phyloP scores from a whole-genome alignment of 2,888 invertebrate genomes.

The Chloroclysta siterata region DNA sequence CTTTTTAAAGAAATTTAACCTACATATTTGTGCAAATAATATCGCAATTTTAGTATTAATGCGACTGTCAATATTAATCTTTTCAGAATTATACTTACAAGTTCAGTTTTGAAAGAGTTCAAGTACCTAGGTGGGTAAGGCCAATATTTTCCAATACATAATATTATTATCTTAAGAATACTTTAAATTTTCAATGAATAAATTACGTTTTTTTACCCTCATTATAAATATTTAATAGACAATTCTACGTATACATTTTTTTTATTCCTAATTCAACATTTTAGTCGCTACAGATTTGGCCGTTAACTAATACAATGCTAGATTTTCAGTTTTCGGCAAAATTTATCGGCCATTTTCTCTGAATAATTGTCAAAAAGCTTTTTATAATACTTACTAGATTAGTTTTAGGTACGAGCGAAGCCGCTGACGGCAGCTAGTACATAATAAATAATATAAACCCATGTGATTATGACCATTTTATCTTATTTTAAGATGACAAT shows the following conservation, averaged over 20 bases:
- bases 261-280: slow-evolving; percentile 26
- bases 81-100: too few relatives aligned
- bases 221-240: slow-evolving; percentile 42
- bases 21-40: too few relatives aligned
- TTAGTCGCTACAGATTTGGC: slow-evolving; percentile 18
- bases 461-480: not conserved
- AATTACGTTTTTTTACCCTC: slow-evolving; percentile 42
- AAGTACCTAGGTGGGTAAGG: slow-evolving; percentile 1
- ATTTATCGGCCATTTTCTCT: not conserved
- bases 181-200: slow-evolving; percentile 30
- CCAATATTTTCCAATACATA: slow-evolving; percentile 18
- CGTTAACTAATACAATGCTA: slow-evolving; percentile 5
- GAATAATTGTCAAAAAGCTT: not conserved
- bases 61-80: too few relatives aligned
- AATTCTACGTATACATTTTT: slow-evolving; percentile 43
- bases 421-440: too few relatives aligned
- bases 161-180: slow-evolving; percentile 9
- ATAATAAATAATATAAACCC: not conserved
- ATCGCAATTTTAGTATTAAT: too few relatives aligned
- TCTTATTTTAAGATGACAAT: not conserved
- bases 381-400: not conserved
- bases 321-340: not conserved
- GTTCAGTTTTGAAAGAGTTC: not conserved
- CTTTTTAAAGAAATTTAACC: too few relatives aligned
- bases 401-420: not conserved